A percentile compares a stretch with the other conserved stretches of the same genome.
These are phyloP conservation scores for Nesoenas mayeri DNA, from an alignment of 2,113 vertebrate species.

Conservation along the genomic window DNA sequence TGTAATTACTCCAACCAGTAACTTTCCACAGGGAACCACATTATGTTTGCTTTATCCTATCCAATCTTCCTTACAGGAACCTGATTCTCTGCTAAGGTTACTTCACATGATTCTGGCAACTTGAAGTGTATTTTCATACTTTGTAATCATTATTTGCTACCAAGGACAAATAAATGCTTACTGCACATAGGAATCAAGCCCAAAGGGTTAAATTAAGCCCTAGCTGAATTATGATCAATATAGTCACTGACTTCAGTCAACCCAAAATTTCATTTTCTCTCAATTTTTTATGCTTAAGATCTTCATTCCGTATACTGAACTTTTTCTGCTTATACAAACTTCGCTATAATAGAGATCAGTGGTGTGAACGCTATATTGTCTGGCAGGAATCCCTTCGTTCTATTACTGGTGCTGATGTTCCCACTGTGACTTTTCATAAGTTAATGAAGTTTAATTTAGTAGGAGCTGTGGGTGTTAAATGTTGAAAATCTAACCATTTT, in stretches of 20 bases:
- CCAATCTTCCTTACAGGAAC: not conserved
- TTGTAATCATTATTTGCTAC: not conserved
- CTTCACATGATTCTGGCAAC: not conserved
- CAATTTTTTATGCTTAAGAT: not conserved
- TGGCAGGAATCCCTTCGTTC: not conserved
- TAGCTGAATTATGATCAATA: not conserved
- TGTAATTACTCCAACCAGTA: not conserved
- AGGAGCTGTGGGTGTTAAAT: not conserved
- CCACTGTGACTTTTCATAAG: not conserved
- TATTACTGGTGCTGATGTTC: not conserved
- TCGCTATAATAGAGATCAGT: not conserved
- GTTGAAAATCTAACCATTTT: not conserved
- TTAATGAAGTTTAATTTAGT: constrained; percentile 6
- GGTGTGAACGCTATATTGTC: not conserved
- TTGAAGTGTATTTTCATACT: not conserved
- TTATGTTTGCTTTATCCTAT: not conserved
- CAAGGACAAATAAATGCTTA: not conserved
- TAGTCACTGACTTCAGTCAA: not conserved
- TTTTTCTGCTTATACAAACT: not conserved
- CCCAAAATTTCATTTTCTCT: not conserved
- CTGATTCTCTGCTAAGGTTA: not conserved
- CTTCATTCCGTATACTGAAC: not conserved
- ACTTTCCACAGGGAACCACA: not conserved
- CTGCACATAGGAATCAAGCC: not conserved
- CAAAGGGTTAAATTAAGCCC: not conserved